These are phyloP conservation scores for Montifringilla adamsi DNA, from an alignment of 2,113 vertebrate genomes.

Conservation along the genomic window DNA sequence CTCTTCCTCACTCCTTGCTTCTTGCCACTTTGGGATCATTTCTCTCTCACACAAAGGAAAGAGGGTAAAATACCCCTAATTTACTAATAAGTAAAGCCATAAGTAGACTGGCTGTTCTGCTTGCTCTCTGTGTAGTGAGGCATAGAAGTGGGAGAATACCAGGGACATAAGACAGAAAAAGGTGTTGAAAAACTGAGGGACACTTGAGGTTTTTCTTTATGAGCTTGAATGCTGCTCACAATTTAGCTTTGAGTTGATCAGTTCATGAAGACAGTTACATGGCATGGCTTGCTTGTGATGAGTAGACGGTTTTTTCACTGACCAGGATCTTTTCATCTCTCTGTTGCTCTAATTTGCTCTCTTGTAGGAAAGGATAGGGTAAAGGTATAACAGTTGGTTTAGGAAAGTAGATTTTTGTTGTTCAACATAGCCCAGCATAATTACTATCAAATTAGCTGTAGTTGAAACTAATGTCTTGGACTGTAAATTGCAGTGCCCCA, in stretches of 20 bases:
- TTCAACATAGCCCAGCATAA: neutral
- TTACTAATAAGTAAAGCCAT: neutral
- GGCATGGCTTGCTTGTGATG: neutral
- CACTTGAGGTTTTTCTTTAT: neutral
- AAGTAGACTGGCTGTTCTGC: neutral
- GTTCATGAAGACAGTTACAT: neutral
- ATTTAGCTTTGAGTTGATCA: neutral
- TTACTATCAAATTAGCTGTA: neutral
- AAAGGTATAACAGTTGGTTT: neutral
- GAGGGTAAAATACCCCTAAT: neutral
- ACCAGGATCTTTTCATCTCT: neutral
- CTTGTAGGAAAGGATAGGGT: neutral
- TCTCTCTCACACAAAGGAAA: neutral
- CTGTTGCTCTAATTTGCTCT: neutral
- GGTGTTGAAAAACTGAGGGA: neutral
- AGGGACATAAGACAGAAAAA: accelerated
- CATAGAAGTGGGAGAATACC: neutral
- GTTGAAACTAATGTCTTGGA: neutral
- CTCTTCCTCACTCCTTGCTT: neutral
- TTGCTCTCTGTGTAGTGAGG: accelerated
- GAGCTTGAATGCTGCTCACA: neutral
- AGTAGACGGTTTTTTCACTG: neutral
- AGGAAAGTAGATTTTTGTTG: neutral
- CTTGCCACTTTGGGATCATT: neutral
- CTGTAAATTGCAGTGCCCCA: neutral